These are phyloP conservation scores for Tinea trinotella DNA, from an alignment of 2,888 invertebrate species.

Conservation along the genomic window DNA sequence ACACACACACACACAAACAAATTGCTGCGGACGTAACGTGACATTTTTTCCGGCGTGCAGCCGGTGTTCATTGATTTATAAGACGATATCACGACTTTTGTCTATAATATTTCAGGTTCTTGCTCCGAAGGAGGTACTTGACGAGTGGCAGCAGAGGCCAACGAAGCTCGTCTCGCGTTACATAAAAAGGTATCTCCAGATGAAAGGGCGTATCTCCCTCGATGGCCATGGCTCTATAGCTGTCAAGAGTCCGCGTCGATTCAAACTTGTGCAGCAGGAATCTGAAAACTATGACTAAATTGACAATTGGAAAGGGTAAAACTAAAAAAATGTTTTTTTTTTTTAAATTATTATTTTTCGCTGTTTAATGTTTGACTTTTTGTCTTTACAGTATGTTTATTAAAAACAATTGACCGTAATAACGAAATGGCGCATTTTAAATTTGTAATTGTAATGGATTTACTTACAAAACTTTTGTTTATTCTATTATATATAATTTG, in stretches of 20 bases:
- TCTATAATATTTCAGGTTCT: slow-evolving; percentile 77
- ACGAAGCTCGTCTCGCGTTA: slow-evolving; percentile 87
- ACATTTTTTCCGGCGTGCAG: too few relatives aligned
- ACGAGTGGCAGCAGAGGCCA: slow-evolving; percentile 93
- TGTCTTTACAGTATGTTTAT: neutral
- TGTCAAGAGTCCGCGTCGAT: slow-evolving; percentile 88
- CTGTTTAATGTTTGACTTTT: neutral
- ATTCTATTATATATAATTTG: neutral
- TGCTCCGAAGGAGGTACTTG: slow-evolving; percentile 88
- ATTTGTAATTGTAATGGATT: neutral
- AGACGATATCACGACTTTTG: too few relatives aligned
- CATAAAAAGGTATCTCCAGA: slow-evolving; percentile 86
- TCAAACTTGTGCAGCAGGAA: slow-evolving; percentile 92
- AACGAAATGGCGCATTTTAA: neutral
- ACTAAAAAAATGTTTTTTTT: neutral
- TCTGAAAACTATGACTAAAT: slow-evolving; percentile 90
- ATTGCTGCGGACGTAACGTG: too few relatives aligned
- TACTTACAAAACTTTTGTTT: too few relatives aligned
- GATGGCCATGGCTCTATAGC: slow-evolving; percentile 85
- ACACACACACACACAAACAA: too few relatives aligned
- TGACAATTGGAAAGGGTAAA: neutral
- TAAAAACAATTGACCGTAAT: neutral
- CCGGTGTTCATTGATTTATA: too few relatives aligned
- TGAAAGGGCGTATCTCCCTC: slow-evolving; percentile 80
- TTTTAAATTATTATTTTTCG: slow-evolving; percentile 18